Base-by-base conservation (phyloP, 2,113 vertebrate species). In the Setophaga coronata region DNA sequence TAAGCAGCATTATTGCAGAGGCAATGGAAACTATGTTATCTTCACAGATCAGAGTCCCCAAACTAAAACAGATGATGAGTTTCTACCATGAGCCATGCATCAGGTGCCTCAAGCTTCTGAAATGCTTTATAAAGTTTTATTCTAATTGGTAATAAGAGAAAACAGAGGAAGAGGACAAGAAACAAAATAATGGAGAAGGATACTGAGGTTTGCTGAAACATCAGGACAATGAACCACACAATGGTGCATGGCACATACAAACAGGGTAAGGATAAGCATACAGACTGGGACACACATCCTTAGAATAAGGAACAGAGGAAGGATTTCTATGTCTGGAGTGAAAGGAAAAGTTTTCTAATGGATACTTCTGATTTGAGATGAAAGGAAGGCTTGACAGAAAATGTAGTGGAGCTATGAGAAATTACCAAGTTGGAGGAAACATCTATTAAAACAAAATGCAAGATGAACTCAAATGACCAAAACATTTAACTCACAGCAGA, bases 401-500 rank as follows among this genome's bases (percentile, higher is more conserved):
- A 85, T 9, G 6, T 2, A 10, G 25, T 42, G 17, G 29, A 82
- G 48, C 56, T 47, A 33, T 5, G 10, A 72, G 31, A 62, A 72
- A 58, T 43, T 15, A 61, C 14, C 36, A 70, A 19, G 34, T 47
- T 73, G 54, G 74, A 86, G 45, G 45, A 86, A 82, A 36, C 9
- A 29, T 10, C 42, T 82, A 23, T 42, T 94, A 76, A 58, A 74
- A 67, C 18, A 82, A 93, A 94, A 65, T 25, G 9, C 26, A 45
- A 58, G 57, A 93, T 85, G 77, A 95, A 82, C 70, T 72, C 78
- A 61, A 42, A 76, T 85, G 64, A 96, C 24, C 45, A 42, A 81
- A 87, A 61, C 31, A 45, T 10, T 33, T 57, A 95, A 53, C 56
- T 76, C 45, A 58, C 17, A 61, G 73, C 20, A 79, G 54, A 72